These are phyloP conservation scores for Lerema accius DNA, from an alignment of 1,140 invertebrate species.

Conservation along the genomic window DNA sequence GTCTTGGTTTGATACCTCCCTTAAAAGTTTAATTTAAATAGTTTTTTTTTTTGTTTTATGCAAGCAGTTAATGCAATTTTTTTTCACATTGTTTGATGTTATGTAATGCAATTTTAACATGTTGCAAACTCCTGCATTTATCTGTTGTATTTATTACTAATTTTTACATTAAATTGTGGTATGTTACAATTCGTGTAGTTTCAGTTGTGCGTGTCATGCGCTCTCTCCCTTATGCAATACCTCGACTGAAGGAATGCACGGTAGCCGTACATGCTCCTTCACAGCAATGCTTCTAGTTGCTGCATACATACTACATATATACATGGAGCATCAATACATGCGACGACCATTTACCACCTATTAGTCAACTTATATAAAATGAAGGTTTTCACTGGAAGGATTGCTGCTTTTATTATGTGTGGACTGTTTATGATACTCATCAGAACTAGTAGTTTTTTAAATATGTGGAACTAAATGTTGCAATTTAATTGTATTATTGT, in stretches of 20 bases:
- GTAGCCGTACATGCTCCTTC: constrained; percentile 32
- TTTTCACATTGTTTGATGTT: constrained; percentile 83
- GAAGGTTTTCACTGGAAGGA: constrained; percentile 43
- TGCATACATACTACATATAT: constrained; percentile 8
- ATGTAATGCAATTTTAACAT: constrained; percentile 83
- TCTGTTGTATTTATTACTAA: constrained; percentile 85
- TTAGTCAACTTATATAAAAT: too few relatives aligned
- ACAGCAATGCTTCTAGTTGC: constrained; percentile 51
- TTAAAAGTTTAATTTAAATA: constrained; percentile 80
- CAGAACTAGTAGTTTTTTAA: constrained; percentile 9
- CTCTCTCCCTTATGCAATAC: constrained; percentile 58
- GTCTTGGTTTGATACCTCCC: constrained; percentile 82
- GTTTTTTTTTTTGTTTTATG: constrained; percentile 82
- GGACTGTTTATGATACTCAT: constrained; percentile 5
- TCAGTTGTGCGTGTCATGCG: constrained; percentile 75
- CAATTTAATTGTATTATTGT: constrained; percentile 21
- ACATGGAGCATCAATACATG: too few relatives aligned
- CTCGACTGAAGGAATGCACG: constrained; percentile 41
- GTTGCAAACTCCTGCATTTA: constrained; percentile 84
- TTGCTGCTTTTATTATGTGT: constrained; percentile 35
- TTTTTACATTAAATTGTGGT: constrained; percentile 85
- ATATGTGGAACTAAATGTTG: constrained; percentile 23
- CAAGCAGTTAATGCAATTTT: constrained; percentile 82
- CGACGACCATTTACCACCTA: too few relatives aligned
- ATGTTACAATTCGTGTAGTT: constrained; percentile 83